Evolutionary conservation across 2,797 vertebrate genomes (phyloP).

Genomic region (Scolopax bukidnonensis): DNA sequence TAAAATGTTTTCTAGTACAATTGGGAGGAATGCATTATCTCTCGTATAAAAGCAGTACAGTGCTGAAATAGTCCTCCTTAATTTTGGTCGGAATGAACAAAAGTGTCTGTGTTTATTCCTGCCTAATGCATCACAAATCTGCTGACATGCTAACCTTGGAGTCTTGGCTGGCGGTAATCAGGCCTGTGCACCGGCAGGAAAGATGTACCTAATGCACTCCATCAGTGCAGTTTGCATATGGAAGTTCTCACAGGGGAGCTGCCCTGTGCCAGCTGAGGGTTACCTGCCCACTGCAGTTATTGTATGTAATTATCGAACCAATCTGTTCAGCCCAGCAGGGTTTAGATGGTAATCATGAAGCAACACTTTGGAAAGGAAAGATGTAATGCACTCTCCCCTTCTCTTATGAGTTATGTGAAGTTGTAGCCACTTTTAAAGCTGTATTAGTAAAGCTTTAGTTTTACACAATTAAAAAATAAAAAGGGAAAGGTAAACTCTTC

Average conservation of each 20-base stretch:
- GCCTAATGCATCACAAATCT: conserved; percentile 90
- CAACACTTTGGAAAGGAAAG: conserved; percentile 88
- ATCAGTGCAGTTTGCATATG: conserved; percentile 91
- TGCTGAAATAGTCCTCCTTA: conserved; percentile 75
- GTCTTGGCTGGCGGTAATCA: conserved; percentile 85
- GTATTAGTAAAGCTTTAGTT: conserved; percentile 42
- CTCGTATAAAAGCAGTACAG: conserved; percentile 60
- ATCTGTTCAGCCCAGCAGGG: conserved; percentile 98
- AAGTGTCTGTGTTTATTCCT: conserved; percentile 88
- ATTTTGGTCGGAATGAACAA: conserved; percentile 80
- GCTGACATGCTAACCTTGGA: conserved; percentile 89
- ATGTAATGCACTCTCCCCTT: conserved; percentile 78
- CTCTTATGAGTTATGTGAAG: conserved; percentile 63
- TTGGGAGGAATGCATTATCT: conserved; percentile 67
- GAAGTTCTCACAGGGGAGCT: conserved; percentile 90
- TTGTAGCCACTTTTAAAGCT: conserved; percentile 57
- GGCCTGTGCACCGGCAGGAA: conserved; percentile 81
- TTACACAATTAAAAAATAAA: background rate
- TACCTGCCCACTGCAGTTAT: conserved; percentile 92
- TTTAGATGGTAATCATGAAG: conserved; percentile 92
- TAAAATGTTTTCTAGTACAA: conserved; percentile 61
- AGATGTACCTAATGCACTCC: conserved; percentile 83
- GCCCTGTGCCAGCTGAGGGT: conserved; percentile 92
- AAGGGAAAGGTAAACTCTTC: background rate
- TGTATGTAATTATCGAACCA: conserved; percentile 98